Base-by-base conservation (phyloP, 2,888 invertebrate species). In the Tryphoninae sp. region DNA sequence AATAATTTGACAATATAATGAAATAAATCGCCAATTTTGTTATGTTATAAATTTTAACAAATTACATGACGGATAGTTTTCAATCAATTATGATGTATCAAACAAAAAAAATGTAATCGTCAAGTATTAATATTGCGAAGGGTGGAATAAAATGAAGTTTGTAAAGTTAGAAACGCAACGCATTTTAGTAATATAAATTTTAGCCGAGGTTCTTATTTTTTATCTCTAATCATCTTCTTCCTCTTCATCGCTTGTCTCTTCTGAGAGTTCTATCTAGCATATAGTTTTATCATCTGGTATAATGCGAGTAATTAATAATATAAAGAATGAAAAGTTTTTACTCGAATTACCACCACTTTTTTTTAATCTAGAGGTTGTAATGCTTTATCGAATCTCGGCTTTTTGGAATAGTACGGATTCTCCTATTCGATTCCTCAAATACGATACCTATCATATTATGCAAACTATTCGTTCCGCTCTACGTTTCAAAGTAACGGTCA, bases 211-310 rank as follows among this genome's bases (percentile, higher is more conserved):
- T 45, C 11, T 45, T 45, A 45, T 2, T 45, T 45, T 16, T 22
- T 2, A 58, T 8, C 8, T 58, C 23, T 6, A 58, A 58, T 22
- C 0, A 58, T 58, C 58, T 58, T 45, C 45, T 45, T 45, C 45
- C 45, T 55, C 58, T 58, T 58, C 58, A 58, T 58, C 9, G 58
- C 58, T 58, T 9, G 58, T 58, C 58, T 58, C 22, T 58, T 58
- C 58, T 58, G 58, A 22, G 22, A 58, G 22, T 22, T 22, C 58
- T 22, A 22, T 58, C 58, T 58, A 23, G 58, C 58, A 3, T 58
- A 22, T 58, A 58, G 58, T 22, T 58, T 58, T 23, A 1, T 55
- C 23, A 58, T 22, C 58, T 23, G 58, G 22, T 58, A 22, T 58
- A 23, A 58, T 58, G 23, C 11, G 58, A 58, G 58, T 23, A 58